A percentile compares a stretch with the other conserved stretches of the same genome.
Conservation (phyloP, 2,113 vertebrate genomes). For the Embiotoca jacksoni region DNA sequence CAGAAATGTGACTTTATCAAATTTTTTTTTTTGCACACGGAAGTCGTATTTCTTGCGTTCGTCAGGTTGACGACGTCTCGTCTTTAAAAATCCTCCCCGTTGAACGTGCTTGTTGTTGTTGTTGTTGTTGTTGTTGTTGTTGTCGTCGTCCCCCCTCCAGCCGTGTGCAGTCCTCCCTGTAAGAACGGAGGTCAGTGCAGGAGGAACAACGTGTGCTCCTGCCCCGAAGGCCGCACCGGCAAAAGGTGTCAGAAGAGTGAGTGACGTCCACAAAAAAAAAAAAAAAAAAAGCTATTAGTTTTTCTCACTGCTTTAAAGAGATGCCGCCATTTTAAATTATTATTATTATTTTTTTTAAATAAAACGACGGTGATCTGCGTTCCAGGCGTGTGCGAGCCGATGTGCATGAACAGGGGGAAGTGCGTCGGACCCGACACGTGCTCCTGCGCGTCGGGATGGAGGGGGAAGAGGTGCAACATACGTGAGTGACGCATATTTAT, state of each 20-base stretch:
- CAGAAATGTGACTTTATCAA: too few species aligned
- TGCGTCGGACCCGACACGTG: constrained; percentile 90
- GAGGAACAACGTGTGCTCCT: constrained; percentile 92
- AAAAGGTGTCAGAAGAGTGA: constrained; percentile 93
- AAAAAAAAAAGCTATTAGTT: too few species aligned
- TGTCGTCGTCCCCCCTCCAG: constrained; percentile 73
- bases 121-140: accelerated
- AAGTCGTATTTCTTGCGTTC: too few species aligned
- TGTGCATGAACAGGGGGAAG: constrained; percentile 92
- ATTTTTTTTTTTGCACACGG: too few species aligned
- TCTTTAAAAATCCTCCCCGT: too few species aligned
- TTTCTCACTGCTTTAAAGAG: too few species aligned
- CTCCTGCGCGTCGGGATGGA: constrained; percentile 94
- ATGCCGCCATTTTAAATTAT: too few species aligned
- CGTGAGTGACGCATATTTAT: constrained; percentile 82
- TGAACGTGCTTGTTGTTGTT: too few species aligned
- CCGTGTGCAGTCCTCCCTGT: constrained; percentile 92
- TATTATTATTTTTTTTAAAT: too few species aligned
- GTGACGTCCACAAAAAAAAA: constrained; percentile 34
- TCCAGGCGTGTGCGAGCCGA: constrained; percentile 92
- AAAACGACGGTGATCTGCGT: background rate
- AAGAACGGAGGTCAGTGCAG: constrained; percentile 93
- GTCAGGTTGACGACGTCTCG: too few species aligned
- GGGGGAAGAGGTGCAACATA: constrained; percentile 86
- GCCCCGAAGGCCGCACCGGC: constrained; percentile 89